These are phyloP conservation scores for Muscidifurax raptorellus DNA, from an alignment of 1,140 invertebrate genomes.

Conservation along the genomic window DNA sequence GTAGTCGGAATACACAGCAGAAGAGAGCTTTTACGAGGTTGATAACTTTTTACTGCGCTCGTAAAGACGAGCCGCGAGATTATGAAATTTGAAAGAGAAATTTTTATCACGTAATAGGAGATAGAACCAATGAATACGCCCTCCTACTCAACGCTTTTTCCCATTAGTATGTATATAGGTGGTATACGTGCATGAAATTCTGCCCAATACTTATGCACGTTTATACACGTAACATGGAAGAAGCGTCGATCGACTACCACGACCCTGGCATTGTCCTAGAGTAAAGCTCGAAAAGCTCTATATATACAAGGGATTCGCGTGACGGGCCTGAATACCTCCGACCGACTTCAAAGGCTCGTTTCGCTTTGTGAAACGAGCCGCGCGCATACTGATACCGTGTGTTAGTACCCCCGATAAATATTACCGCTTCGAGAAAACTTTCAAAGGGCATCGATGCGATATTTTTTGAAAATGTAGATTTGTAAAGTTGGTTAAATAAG, in stretches of 20 bases:
- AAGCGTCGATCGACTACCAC: too few species aligned
- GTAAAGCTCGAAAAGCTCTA: background rate
- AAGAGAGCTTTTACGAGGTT: background rate
- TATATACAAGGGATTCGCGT: background rate
- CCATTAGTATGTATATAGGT: too few species aligned
- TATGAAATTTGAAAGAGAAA: background rate
- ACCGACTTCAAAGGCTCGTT: slow-evolving; percentile 5
- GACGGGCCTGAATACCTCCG: background rate
- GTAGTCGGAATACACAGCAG: background rate
- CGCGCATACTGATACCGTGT: background rate
- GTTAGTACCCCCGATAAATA: background rate
- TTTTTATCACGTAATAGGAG: background rate
- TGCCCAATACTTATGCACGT: too few species aligned
- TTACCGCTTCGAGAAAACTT: background rate
- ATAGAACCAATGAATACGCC: background rate
- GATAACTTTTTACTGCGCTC: background rate
- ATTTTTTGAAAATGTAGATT: background rate
- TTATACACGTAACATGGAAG: too few species aligned
- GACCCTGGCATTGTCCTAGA: slow-evolving; percentile 14
- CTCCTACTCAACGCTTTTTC: too few species aligned
- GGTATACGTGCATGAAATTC: too few species aligned
- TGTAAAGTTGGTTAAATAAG: background rate
- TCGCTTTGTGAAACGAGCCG: background rate
- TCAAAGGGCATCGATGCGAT: too few species aligned
- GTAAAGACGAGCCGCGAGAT: background rate